Evolutionary conservation across 1,140 invertebrate species (phyloP).

Genomic region (Cepaea nemoralis): DNA sequence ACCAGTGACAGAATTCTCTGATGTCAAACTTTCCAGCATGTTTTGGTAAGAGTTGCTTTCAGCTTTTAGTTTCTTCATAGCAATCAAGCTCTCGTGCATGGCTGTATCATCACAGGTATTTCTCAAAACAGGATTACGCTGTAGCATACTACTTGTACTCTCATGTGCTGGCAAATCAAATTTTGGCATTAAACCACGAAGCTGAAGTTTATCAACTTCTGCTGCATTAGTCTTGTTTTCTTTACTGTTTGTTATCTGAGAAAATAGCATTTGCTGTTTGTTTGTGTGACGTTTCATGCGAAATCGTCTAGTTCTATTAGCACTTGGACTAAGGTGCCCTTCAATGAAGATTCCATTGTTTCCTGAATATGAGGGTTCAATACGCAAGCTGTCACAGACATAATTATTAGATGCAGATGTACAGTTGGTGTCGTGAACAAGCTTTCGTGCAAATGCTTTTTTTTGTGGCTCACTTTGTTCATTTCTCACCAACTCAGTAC

Average conservation of each 20-base stretch:
- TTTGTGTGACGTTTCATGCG: not conserved
- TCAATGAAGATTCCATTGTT: constrained; percentile 30
- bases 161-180: no score
- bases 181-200: no score
- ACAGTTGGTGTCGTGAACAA: not conserved
- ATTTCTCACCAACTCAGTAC: not conserved
- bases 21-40: not conserved
- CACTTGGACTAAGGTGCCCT: constrained; percentile 33
- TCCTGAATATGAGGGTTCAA: constrained; percentile 29
- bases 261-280: not conserved
- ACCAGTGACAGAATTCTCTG: constrained; percentile 43
- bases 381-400: not conserved
- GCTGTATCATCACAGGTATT: no score
- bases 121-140: no score
- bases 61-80: no score
- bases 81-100: no score
- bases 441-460: not conserved
- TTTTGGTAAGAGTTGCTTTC: not conserved
- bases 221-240: no score
- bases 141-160: no score
- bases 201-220: no score
- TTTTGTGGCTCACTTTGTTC: not conserved
- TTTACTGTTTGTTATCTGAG: no score
- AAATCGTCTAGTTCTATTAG: constrained; percentile 26
- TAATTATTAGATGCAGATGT: not conserved